A percentile compares a stretch with the other conserved stretches of the same genome.
These are phyloP conservation scores for Notarius quadriscutis DNA, from an alignment of 2,113 vertebrate genomes.

Conservation along the genomic window DNA sequence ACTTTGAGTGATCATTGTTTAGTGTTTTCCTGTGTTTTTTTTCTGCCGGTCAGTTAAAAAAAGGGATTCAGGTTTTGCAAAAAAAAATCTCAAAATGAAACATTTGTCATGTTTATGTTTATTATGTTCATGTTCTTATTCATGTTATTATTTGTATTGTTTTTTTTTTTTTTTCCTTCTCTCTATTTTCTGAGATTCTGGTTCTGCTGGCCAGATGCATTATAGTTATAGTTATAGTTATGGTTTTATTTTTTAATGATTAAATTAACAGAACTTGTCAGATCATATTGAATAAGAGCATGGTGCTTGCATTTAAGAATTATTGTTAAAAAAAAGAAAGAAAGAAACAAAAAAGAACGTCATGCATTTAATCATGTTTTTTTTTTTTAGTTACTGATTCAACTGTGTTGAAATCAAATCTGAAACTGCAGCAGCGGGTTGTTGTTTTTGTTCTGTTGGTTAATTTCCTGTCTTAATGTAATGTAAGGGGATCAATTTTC, in stretches of 20 bases:
- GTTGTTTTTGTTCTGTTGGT: slow-evolving; percentile 90
- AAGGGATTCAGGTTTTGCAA: slow-evolving; percentile 89
- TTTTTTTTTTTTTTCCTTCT: slow-evolving; percentile 70
- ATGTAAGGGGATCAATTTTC: slow-evolving; percentile 96
- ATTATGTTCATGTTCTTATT: slow-evolving; percentile 66
- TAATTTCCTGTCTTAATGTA: slow-evolving; percentile 92
- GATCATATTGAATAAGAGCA: slow-evolving; percentile 90
- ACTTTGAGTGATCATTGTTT: slow-evolving; percentile 57
- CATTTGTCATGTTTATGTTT: slow-evolving; percentile 50
- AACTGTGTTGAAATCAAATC: slow-evolving; percentile 99
- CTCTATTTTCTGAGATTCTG: slow-evolving; percentile 89
- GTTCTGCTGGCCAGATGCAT: slow-evolving; percentile 99
- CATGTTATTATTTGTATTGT: slow-evolving; percentile 54
- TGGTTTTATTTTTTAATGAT: slow-evolving; percentile 98
- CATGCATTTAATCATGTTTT: slow-evolving; percentile 90
- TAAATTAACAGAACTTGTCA: slow-evolving; percentile 94
- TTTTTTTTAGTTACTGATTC: slow-evolving; percentile 83
- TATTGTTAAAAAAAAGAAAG: slow-evolving; percentile 78
- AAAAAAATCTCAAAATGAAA: slow-evolving; percentile 93
- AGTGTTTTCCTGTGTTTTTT: slow-evolving; percentile 82
- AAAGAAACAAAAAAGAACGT: slow-evolving; percentile 70
- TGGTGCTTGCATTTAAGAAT: slow-evolving; percentile 99
- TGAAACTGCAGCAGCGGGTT: slow-evolving; percentile 89
- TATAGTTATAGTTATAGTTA: slow-evolving; percentile 70
- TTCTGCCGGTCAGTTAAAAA: slow-evolving; percentile 95